phyloP scores from a whole-genome alignment of 2,797 vertebrate species.

The Oophaga sylvatica region DNA sequence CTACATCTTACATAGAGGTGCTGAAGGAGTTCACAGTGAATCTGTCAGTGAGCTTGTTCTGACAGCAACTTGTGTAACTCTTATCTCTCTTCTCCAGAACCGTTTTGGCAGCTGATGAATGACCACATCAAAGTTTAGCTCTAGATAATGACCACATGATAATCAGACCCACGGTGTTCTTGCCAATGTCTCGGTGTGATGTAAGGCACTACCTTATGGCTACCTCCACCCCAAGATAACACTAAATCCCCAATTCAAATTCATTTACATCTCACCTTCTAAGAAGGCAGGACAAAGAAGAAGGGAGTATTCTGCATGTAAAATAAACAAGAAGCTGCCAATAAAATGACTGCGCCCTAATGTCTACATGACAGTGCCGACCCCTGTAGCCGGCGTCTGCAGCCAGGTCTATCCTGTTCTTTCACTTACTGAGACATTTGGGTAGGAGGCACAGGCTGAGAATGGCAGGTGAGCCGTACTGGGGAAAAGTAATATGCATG shows the following conservation, averaged over 20 bases:
- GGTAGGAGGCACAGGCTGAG: too few species aligned
- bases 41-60: too few species aligned
- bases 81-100: too few species aligned
- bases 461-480: too few species aligned
- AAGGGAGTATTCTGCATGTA: neutral
- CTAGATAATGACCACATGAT: too few species aligned
- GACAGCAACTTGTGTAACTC: too few species aligned
- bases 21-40: too few species aligned
- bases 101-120: too few species aligned
- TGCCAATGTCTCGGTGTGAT: neutral
- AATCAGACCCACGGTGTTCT: neutral
- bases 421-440: neutral
- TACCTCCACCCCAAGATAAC: conserved; percentile 3
- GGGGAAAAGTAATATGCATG: too few species aligned
- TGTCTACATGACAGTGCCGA: conserved; percentile 25
- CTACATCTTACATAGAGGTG: too few species aligned
- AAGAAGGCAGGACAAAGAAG: neutral
- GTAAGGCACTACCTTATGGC: neutral
- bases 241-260: conserved; percentile 12
- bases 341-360: conserved; percentile 30
- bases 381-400: neutral
- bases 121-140: too few species aligned
- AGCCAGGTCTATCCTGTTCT: conserved; percentile 3
- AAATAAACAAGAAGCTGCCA: conserved; percentile 21
- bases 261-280: conserved; percentile 11